Evolutionary conservation across 2,113 vertebrate species (phyloP).

Genomic region (Echinops telfairi): DNA sequence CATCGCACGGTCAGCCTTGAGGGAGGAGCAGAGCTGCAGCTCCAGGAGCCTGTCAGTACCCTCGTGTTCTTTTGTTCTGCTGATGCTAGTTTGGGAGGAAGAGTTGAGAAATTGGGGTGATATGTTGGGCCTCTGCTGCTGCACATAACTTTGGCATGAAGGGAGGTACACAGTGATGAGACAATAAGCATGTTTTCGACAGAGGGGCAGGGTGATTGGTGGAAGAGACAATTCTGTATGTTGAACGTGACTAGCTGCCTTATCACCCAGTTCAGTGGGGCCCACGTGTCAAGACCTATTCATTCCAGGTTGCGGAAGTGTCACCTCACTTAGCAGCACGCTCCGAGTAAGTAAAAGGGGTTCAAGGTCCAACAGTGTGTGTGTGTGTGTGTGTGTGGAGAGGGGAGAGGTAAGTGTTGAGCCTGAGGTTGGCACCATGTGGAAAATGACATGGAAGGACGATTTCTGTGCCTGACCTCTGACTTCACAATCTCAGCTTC

Average conservation of each 20-base stretch:
- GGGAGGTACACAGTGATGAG: neutral
- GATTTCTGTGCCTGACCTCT: too few species aligned
- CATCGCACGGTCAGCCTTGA: slow-evolving; percentile 64
- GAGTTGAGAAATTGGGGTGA: neutral
- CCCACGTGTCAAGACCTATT: neutral
- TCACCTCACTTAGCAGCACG: neutral
- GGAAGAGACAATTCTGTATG: neutral
- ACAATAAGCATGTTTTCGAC: neutral
- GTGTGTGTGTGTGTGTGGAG: neutral
- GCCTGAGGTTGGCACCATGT: neutral
- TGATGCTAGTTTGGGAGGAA: neutral
- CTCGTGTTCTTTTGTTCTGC: neutral
- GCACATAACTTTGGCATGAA: neutral
- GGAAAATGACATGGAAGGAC: too few species aligned
- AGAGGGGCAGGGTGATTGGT: neutral
- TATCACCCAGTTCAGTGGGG: neutral
- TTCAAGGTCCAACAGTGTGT: neutral
- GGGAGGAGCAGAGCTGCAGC: neutral
- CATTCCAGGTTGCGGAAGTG: neutral
- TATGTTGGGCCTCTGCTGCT: neutral
- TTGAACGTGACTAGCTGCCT: neutral
- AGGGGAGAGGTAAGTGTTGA: neutral
- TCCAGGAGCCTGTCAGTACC: neutral
- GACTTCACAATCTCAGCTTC: too few species aligned
- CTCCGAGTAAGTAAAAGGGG: neutral